Evolutionary conservation across 2,113 vertebrate genomes (phyloP).

Genomic region (Picathartes gymnocephalus): DNA sequence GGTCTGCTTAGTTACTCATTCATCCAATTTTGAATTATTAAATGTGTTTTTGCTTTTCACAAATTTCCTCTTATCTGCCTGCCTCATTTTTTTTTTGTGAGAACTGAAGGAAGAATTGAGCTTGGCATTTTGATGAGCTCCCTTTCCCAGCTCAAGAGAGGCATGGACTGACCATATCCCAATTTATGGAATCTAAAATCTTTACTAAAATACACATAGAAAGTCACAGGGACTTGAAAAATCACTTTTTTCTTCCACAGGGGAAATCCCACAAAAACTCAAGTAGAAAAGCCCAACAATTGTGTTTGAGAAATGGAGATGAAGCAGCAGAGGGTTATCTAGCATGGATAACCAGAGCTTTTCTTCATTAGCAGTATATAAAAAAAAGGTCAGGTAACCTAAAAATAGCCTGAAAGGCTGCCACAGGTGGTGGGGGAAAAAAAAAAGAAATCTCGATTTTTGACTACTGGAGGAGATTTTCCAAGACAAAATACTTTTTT

Average conservation of each 20-base stretch:
- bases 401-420: background rate
- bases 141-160: background rate
- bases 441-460: background rate
- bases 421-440: rapidly evolving
- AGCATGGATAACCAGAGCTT: background rate
- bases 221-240: background rate
- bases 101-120: background rate
- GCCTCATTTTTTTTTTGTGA: background rate
- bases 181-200: background rate
- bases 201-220: background rate
- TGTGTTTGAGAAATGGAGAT: background rate
- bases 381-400: background rate
- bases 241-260: background rate
- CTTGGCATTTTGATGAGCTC: background rate
- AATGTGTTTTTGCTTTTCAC: background rate
- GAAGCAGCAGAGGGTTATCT: background rate
- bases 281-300: background rate
- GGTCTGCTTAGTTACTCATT: background rate
- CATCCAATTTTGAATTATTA: background rate
- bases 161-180: background rate
- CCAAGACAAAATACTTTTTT: background rate
- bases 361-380: background rate
- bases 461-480: background rate
- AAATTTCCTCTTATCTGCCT: background rate
- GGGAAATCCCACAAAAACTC: background rate